These are phyloP conservation scores for Crossocerus cetratus DNA, from an alignment of 2,888 invertebrate genomes.

Conservation along the genomic window DNA sequence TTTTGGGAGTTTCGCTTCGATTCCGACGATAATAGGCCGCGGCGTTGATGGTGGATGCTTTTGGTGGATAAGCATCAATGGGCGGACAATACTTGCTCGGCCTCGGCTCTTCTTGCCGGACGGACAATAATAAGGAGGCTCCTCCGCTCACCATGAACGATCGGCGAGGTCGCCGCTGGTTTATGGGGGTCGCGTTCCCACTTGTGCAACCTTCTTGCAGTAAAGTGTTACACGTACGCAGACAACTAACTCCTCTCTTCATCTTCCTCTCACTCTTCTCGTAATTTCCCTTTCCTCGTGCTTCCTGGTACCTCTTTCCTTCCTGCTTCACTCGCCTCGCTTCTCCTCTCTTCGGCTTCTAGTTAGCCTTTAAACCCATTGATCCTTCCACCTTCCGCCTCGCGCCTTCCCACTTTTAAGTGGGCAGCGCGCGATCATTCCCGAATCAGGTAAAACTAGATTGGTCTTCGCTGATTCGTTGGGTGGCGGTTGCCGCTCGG, in stretches of 20 bases:
- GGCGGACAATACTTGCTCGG: not conserved
- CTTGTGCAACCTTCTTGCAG: constrained; percentile 57
- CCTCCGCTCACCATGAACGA: constrained; percentile 45
- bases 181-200: constrained; percentile 62
- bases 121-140: constrained; percentile 48
- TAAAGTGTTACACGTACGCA: constrained; percentile 54
- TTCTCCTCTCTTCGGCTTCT: not conserved
- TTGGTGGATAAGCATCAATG: not conserved
- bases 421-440: no score
- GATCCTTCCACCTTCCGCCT: not conserved
- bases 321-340: not conserved
- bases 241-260: constrained; percentile 33
- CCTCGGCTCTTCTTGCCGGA: constrained; percentile 31
- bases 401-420: no score
- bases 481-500: no score
- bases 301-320: constrained; percentile 11
- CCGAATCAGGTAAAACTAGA: no score
- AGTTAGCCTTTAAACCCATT: not conserved
- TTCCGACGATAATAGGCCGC: no score
- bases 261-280: no score
- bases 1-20: no score
- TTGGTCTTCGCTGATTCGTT: no score
- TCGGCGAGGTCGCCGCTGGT: constrained; percentile 58
- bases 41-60: not conserved
- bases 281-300: constrained; percentile 3